These are phyloP conservation scores for Centropus unirufus DNA, from an alignment of 2,113 vertebrate species.

Conservation along the genomic window DNA sequence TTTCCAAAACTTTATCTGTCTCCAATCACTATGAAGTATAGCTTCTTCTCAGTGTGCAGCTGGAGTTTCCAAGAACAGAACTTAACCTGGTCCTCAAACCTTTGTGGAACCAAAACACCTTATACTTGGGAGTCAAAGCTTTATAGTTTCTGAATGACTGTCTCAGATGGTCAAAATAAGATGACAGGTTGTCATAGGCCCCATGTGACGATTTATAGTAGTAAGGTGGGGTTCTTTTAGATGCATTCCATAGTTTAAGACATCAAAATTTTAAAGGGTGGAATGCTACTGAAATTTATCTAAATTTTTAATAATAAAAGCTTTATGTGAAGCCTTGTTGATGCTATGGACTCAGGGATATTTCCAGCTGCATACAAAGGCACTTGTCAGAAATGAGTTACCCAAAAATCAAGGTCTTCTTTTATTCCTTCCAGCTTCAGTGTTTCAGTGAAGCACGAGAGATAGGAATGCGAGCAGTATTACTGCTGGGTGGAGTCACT, in stretches of 20 bases:
- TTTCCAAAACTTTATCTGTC: neutral
- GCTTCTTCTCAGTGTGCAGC: neutral
- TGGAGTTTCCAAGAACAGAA: neutral
- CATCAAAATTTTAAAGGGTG: neutral
- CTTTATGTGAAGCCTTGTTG: neutral
- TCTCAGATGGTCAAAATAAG: neutral
- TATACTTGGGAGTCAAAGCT: neutral
- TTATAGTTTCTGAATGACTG: neutral
- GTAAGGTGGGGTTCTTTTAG: neutral
- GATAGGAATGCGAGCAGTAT: neutral
- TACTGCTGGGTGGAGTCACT: neutral
- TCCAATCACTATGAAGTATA: neutral
- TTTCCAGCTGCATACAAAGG: neutral
- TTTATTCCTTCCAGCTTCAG: neutral
- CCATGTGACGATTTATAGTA: neutral
- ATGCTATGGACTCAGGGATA: neutral
- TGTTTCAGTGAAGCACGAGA: neutral
- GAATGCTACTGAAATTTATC: neutral
- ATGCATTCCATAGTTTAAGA: neutral
- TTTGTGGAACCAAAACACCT: neutral
- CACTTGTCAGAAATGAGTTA: neutral
- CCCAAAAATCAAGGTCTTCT: neutral
- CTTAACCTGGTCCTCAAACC: neutral
- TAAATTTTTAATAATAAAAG: conserved; percentile 34
- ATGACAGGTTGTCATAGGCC: neutral